A percentile compares a stretch with the other conserved stretches of the same genome.
phyloP scores from a whole-genome alignment of 2,113 vertebrate genomes.

The Panthera uncia region DNA sequence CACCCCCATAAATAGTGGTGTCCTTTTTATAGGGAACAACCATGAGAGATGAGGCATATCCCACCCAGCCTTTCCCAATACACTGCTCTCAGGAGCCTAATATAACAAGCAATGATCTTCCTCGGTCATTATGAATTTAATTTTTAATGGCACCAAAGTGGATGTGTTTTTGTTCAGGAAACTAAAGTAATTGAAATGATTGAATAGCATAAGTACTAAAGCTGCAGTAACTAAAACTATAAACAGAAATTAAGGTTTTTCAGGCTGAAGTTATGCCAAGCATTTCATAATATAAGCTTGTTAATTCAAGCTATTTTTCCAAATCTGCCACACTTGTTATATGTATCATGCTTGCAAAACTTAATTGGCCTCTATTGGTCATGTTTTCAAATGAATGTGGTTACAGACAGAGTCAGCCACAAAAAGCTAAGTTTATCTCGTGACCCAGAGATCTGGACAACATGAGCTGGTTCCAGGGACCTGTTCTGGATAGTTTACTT shows the following conservation, averaged over 20 bases:
- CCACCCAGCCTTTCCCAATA: not conserved
- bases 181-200: slow-evolving; percentile 11
- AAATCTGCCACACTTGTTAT: not conserved
- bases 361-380: not conserved
- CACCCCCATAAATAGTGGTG: not conserved
- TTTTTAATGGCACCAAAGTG: slow-evolving; percentile 1
- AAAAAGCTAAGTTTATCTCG: not conserved
- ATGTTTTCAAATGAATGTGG: slow-evolving; percentile 34
- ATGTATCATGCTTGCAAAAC: not conserved
- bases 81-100: not conserved
- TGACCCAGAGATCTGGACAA: slow-evolving; percentile 33
- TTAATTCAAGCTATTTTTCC: slow-evolving; percentile 34
- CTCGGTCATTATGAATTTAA: not conserved
- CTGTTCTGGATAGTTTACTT: not conserved
- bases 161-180: not conserved
- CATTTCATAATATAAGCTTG: slow-evolving; percentile 42
- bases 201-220: slow-evolving; percentile 30
- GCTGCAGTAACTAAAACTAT: not conserved
- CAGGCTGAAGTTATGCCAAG: not conserved
- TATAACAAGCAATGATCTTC: not conserved
- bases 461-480: not conserved
- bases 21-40: not conserved
- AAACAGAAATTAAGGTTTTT: slow-evolving; percentile 38
- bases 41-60: not conserved
- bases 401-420: not conserved